phyloP scores from a whole-genome alignment of 2,113 vertebrate species.

The Entelurus aequoreus region DNA sequence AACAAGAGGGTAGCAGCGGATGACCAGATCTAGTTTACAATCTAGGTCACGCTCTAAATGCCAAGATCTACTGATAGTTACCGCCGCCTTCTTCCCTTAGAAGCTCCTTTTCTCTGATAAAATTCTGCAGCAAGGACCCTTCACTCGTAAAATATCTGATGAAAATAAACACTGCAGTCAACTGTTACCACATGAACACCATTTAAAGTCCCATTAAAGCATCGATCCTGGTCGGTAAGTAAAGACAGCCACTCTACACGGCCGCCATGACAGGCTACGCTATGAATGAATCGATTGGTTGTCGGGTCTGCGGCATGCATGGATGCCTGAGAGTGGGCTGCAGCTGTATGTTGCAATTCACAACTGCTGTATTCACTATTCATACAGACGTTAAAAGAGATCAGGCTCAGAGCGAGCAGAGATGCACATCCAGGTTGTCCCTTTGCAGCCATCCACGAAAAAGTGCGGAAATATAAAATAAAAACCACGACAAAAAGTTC shows the following conservation, averaged over 20 bases:
- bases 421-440: too few species aligned
- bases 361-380: background rate
- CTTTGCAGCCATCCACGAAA: too few species aligned
- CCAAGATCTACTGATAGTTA: conserved; percentile 2
- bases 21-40: conserved; percentile 37
- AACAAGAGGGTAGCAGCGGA: conserved; percentile 23
- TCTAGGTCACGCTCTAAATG: conserved; percentile 39
- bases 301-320: conserved; percentile 22
- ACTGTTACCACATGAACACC: background rate
- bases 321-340: conserved; percentile 19
- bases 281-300: conserved; percentile 50
- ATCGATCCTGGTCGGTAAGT: too few species aligned
- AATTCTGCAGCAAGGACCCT: too few species aligned
- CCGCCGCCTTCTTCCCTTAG: background rate
- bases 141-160: background rate
- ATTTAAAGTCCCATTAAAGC: too few species aligned
- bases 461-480: background rate
- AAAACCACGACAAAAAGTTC: background rate
- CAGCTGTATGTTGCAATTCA: conserved; percentile 4
- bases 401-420: too few species aligned
- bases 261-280: conserved; percentile 16
- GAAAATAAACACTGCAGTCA: background rate
- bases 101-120: background rate
- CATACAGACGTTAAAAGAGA: too few species aligned
- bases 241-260: conserved; percentile 26